Evolutionary conservation across 2,888 invertebrate genomes (phyloP), one percentile per base, ranked within the genome.

Genomic region (Tetragnatha montana): DNA sequence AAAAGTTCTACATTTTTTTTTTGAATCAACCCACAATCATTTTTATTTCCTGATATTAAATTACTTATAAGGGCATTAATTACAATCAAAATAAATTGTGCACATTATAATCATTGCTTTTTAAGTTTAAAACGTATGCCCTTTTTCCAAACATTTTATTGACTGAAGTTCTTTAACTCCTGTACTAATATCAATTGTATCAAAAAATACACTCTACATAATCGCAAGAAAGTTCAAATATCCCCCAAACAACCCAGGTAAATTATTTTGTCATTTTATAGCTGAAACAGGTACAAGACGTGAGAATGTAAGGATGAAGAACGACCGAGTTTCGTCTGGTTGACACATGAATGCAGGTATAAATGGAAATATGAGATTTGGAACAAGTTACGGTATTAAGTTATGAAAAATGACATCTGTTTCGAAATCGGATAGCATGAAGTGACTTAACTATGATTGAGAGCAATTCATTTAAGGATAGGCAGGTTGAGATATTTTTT

Each of bases 251-350:
- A 60, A 60, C 10, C 60, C 12, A 60, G 6, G 60, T 60, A 60
- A 60, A 60, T 60, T 17, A 60, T 60, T 60, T 60, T 60, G 60
- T 60, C 60, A 60, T 60, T 60, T 60, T 17, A 60, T 60, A 60
- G 14, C 60, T 60, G 14, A 60, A 60, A 22, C 35, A 19, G 17
- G 14, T 70, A 78, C 85, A 85, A 49, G 78, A 71, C 78, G 51
- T 78, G 49, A 21, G 85, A 85, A 78, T 71, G 85, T 51, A 70
- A 50, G 14, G 19, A n/a, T 85, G 85, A 85, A 85, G 78, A 71
- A 85, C 78, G 14, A 69, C 22, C 8, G 49, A 69, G 71, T 69
- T 35, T 49, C 78, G 21, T 69, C 14, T 78, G 17, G 49, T 50
- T 78, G 85, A 85, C 78, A 85, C 85, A 19, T 76, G 78, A 19